These are phyloP conservation scores for Blastomussa wellsi DNA, from an alignment of 92 coral and sea anemone genomes.

Conservation along the genomic window DNA sequence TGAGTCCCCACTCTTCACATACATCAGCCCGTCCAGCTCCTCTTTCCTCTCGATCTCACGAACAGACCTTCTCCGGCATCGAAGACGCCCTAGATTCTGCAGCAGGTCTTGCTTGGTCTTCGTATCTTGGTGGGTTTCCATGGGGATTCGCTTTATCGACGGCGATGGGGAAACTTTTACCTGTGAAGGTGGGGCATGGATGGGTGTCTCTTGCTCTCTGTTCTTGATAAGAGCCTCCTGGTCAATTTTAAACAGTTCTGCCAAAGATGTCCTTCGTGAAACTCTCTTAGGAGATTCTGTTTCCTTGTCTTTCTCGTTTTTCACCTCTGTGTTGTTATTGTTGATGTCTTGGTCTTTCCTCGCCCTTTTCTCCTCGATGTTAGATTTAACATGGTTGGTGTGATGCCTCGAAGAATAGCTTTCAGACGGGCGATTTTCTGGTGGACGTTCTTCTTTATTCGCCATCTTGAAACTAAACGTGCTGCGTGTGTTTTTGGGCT, in stretches of 20 bases:
- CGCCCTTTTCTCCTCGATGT: conserved; percentile 66
- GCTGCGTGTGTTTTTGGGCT: conserved; percentile 60
- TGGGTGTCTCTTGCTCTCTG: conserved; percentile 44
- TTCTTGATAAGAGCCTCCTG: conserved; percentile 41
- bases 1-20: conserved; percentile 82
- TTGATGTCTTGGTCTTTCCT: conserved; percentile 57
- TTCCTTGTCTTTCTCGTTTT: conserved; percentile 51
- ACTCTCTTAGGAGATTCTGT: conserved; percentile 66
- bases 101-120: conserved; percentile 68
- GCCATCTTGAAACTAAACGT: conserved; percentile 76
- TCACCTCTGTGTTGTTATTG: conserved; percentile 50
- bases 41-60: conserved; percentile 88
- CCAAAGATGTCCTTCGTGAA: conserved; percentile 85
- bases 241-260: conserved; percentile 86
- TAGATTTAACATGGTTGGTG: conserved; percentile 34
- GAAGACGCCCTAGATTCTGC: conserved; percentile 74
- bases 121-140: conserved; percentile 47
- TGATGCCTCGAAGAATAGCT: conserved; percentile 13
- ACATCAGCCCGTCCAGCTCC: conserved; percentile 88
- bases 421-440: conserved; percentile 19
- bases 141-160: conserved; percentile 4
- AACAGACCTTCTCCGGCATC: conserved; percentile 79
- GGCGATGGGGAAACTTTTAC: conserved; percentile 24
- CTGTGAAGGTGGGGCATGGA: conserved; percentile 51
- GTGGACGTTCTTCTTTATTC: conserved; percentile 37